These are phyloP conservation scores for Heterodera schachtii DNA, from an alignment of 1,140 invertebrate genomes.

Conservation along the genomic window DNA sequence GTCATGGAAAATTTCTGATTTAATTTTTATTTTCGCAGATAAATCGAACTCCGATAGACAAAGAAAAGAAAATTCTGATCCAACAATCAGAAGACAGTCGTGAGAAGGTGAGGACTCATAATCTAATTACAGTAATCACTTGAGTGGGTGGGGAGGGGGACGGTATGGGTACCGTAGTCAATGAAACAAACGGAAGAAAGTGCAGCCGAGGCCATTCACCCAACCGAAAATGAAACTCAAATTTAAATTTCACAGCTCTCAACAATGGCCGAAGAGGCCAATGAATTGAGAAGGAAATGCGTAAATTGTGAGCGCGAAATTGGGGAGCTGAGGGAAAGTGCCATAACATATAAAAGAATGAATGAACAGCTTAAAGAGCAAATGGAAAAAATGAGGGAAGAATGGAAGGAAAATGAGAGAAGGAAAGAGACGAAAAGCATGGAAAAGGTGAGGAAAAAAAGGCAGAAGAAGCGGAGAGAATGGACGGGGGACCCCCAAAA, in stretches of 20 bases:
- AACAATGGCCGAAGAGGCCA: conserved; percentile 1
- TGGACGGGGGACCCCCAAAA: no score
- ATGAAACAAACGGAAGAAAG: no score
- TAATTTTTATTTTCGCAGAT: no score
- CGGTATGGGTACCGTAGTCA: no score
- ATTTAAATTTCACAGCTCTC: neutral
- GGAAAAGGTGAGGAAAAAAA: conserved; percentile 40
- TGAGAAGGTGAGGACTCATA: neutral
- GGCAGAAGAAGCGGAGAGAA: neutral
- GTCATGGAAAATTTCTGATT: no score
- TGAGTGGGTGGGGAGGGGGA: no score
- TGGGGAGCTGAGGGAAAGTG: conserved; percentile 58
- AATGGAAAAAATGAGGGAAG: conserved; percentile 62
- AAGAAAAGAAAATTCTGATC: neutral
- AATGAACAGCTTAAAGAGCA: conserved; percentile 64
- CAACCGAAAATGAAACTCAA: no score
- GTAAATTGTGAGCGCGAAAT: conserved; percentile 26
- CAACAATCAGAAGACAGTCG: neutral
- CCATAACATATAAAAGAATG: conserved; percentile 65
- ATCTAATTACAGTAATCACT: no score
- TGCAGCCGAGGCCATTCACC: no score
- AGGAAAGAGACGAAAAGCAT: conserved; percentile 48
- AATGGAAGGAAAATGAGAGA: conserved; percentile 64
- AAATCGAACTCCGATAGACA: neutral
- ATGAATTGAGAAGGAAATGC: conserved; percentile 1